Percentiles rank a stretch among this genome's conserved stretches.
phyloP scores from a whole-genome alignment of 2,113 vertebrate species.

The Pteronura brasiliensis region DNA sequence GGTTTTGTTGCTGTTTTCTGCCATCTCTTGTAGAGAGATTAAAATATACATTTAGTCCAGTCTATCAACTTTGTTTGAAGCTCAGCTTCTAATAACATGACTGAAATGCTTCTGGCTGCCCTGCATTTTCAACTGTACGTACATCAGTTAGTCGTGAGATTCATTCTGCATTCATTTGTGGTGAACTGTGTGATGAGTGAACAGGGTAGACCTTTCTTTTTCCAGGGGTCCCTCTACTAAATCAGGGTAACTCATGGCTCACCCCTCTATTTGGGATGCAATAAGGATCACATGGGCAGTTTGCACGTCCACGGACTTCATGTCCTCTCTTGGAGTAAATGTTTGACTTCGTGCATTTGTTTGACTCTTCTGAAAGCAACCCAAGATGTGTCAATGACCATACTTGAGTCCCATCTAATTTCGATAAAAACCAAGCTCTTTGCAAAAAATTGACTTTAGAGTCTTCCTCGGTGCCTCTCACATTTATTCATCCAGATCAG shows the following conservation, averaged over 20 bases:
- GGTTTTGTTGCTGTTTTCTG: background rate
- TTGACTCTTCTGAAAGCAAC: background rate
- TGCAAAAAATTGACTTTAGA: background rate
- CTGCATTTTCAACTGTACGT: background rate
- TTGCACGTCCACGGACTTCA: fast-evolving
- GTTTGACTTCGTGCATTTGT: background rate
- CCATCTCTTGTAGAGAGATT: background rate
- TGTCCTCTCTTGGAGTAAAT: background rate
- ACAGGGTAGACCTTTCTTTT: background rate
- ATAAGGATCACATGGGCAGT: background rate
- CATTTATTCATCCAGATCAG: background rate
- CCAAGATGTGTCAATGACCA: background rate
- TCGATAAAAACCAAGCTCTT: background rate
- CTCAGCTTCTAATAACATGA: background rate
- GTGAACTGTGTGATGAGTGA: background rate
- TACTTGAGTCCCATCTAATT: background rate
- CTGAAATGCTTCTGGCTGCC: background rate
- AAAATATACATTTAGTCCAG: too few species aligned
- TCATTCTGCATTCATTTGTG: background rate
- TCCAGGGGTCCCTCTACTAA: background rate
- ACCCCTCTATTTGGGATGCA: background rate
- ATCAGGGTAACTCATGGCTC: background rate
- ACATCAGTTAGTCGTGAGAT: background rate
- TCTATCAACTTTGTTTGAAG: background rate
- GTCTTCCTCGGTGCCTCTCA: too few species aligned